Conservation (phyloP, 2,888 invertebrate genomes). For the Platerodrilus igneus region DNA sequence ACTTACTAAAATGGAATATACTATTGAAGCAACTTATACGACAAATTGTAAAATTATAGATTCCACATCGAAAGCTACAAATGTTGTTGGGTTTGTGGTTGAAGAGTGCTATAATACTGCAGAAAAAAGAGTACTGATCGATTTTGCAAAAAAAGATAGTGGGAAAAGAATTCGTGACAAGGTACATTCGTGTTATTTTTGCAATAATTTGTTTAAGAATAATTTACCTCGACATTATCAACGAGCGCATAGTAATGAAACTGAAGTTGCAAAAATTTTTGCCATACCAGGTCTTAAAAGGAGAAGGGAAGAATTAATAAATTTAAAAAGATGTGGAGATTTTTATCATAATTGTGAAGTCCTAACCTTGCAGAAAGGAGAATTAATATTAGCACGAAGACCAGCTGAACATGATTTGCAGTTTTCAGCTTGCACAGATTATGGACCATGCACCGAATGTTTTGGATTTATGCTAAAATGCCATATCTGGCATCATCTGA, state of each 20-base stretch:
- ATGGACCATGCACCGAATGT: constrained; percentile 10
- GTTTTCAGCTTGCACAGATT: constrained; percentile 2
- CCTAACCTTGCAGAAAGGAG: not conserved
- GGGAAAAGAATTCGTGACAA: constrained; percentile 6
- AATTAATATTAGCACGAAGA: constrained; percentile 8
- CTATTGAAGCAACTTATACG: too few relatives aligned
- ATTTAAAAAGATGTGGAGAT: constrained; percentile 2
- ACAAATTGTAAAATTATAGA: too few relatives aligned
- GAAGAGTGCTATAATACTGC: too few relatives aligned
- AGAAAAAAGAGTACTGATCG: too few relatives aligned
- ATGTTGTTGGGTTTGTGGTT: too few relatives aligned
- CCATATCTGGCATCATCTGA: constrained; percentile 9
- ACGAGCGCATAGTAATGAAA: constrained; percentile 3
- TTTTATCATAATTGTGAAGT: constrained; percentile 8
- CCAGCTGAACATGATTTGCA: not conserved
- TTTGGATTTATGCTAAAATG: constrained; percentile 9
- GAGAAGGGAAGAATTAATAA: constrained; percentile 5
- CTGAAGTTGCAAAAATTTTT: constrained; percentile 9
- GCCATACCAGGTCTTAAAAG: not conserved
- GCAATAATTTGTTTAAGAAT: constrained; percentile 1
- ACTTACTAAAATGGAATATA: too few relatives aligned
- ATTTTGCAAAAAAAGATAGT: too few relatives aligned
- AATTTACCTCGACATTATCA: constrained; percentile 13
- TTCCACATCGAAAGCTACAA: too few relatives aligned
- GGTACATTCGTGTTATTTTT: constrained; percentile 7